A percentile compares a stretch with the other conserved stretches of the same genome.
Conservation (phyloP, 1,140 invertebrate species). For the Hestina assimilis region DNA sequence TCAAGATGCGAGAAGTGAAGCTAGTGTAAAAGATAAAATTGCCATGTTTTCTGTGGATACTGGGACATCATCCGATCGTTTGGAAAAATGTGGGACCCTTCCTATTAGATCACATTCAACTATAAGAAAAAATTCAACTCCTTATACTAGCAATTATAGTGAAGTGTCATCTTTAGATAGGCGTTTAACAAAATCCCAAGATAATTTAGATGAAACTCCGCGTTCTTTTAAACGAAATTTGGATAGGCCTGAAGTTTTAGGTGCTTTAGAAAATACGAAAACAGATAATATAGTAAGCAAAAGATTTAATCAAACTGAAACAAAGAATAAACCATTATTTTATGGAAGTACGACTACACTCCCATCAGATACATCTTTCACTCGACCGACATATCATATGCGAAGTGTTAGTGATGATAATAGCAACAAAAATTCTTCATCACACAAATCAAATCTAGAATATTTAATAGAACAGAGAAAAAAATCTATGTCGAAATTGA, state of each 20-base stretch:
- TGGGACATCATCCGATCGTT: slow-evolving; percentile 69
- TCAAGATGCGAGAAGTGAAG: slow-evolving; percentile 87
- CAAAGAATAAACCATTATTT: slow-evolving; percentile 57
- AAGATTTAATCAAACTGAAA: slow-evolving; percentile 38
- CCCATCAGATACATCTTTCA: slow-evolving; percentile 49
- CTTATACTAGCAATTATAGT: slow-evolving; percentile 51
- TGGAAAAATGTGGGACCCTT: slow-evolving; percentile 73
- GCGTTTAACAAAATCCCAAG: slow-evolving; percentile 69
- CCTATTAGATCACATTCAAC: slow-evolving; percentile 64
- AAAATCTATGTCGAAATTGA: slow-evolving; percentile 88
- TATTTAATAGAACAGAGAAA: slow-evolving; percentile 88
- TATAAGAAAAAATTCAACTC: slow-evolving; percentile 50
- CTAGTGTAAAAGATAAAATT: slow-evolving; percentile 91
- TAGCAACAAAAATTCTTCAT: slow-evolving; percentile 60
- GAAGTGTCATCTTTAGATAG: slow-evolving; percentile 64
- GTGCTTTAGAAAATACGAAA: slow-evolving; percentile 48
- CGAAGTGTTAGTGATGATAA: slow-evolving; percentile 71
- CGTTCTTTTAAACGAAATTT: slow-evolving; percentile 55
- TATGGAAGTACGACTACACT: slow-evolving; percentile 69
- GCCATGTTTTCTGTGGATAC: slow-evolving; percentile 87
- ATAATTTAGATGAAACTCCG: slow-evolving; percentile 69
- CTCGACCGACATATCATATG: slow-evolving; percentile 49
- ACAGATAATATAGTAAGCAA: slow-evolving; percentile 39
- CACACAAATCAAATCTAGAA: slow-evolving; percentile 80
- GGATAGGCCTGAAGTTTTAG: slow-evolving; percentile 65